A percentile compares a stretch with the other conserved stretches of the same genome.
Evolutionary conservation across 2,888 invertebrate genomes (phyloP).

Genomic region (Orthosia incerta): DNA sequence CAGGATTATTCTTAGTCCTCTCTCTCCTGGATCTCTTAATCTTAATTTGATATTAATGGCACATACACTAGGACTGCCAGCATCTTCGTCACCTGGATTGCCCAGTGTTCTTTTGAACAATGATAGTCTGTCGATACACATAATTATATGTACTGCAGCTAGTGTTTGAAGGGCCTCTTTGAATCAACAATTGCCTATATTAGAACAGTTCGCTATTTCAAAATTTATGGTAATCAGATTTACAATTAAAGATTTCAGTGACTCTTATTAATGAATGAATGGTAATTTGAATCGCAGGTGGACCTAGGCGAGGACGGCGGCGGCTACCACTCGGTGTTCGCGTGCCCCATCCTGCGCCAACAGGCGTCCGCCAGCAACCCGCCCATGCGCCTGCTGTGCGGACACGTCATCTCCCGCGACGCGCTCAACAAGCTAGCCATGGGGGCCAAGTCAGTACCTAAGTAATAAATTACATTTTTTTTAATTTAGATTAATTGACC

Average conservation of each 20-base stretch:
- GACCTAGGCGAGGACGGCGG: constrained; percentile 98
- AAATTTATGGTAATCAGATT: background rate
- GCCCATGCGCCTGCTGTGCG: constrained; percentile 98
- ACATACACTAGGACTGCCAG: background rate
- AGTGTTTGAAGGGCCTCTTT: too few relatives aligned
- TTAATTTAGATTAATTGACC: too few relatives aligned
- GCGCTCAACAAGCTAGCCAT: constrained; percentile 98
- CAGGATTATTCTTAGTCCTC: too few relatives aligned
- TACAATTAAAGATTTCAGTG: too few relatives aligned
- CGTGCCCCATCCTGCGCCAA: constrained; percentile 99
- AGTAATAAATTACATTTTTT: background rate
- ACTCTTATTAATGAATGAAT: background rate
- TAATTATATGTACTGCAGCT: too few relatives aligned
- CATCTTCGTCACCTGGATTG: too few relatives aligned
- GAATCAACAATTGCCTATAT: too few relatives aligned
- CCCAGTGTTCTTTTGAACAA: too few relatives aligned
- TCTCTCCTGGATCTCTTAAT: too few relatives aligned
- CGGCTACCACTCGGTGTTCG: constrained; percentile 99
- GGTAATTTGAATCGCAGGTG: constrained; percentile 89
- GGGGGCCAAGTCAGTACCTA: constrained; percentile 94
- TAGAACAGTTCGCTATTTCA: too few relatives aligned
- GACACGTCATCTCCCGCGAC: constrained; percentile 99
- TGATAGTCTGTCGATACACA: too few relatives aligned
- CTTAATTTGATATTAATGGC: too few relatives aligned
- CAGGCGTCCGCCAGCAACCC: constrained; percentile 99